Evolutionary conservation across 2,113 vertebrate species (phyloP).

Genomic region (Trinectes maculatus): DNA sequence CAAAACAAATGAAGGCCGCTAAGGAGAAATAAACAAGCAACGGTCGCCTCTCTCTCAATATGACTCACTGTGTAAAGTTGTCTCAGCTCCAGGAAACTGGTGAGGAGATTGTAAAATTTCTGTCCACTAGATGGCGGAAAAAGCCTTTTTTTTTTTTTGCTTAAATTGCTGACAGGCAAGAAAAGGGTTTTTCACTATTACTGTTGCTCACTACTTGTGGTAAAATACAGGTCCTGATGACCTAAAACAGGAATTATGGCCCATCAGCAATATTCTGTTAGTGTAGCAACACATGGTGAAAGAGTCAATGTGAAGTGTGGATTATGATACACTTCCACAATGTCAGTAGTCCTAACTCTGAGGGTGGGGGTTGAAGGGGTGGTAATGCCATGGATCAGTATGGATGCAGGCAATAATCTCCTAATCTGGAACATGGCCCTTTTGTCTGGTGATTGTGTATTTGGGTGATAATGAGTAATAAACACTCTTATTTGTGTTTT

Average conservation of each 20-base stretch:
- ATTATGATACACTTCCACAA: conserved; percentile 33
- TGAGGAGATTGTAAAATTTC: too few species aligned
- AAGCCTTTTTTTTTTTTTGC: not conserved
- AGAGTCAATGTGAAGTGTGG: conserved; percentile 23
- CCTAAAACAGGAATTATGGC: not conserved
- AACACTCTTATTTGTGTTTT: too few species aligned
- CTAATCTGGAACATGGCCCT: conserved; percentile 48
- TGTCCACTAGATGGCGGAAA: conserved; percentile 53
- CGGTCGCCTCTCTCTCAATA: too few species aligned
- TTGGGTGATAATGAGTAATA: conserved; percentile 1
- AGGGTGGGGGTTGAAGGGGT: conserved; percentile 19
- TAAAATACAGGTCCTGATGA: not conserved
- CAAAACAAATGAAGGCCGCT: too few species aligned
- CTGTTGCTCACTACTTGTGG: too few species aligned
- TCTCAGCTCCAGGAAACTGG: too few species aligned
- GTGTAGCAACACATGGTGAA: conserved; percentile 23
- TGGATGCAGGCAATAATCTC: conserved; percentile 57
- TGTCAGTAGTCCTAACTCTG: conserved; percentile 16
- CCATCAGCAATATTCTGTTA: conserved; percentile 5
- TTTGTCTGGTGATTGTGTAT: conserved; percentile 28
- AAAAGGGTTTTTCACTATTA: not conserved
- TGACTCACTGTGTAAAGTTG: too few species aligned
- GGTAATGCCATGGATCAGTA: conserved; percentile 40
- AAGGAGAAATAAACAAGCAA: too few species aligned
- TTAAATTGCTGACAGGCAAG: not conserved